phyloP scores from a whole-genome alignment of 2,888 invertebrate species.

The Petrolisthes manimaculis region DNA sequence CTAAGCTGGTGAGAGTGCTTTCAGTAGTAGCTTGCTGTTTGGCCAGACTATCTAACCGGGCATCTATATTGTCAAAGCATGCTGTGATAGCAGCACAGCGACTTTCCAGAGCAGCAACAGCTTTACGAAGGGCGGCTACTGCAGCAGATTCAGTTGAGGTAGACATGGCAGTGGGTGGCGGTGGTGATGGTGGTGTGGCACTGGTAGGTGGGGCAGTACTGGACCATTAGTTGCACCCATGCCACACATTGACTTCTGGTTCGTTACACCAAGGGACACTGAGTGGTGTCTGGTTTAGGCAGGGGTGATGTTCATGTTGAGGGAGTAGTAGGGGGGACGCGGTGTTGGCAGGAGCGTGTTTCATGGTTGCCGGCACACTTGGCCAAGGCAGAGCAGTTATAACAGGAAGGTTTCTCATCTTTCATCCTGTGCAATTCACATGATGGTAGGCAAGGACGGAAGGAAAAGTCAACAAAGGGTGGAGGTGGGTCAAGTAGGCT shows the following conservation, averaged over 20 bases:
- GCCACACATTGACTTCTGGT: too few species aligned
- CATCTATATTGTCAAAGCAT: not conserved
- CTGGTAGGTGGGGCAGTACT: too few species aligned
- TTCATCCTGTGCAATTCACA: slow-evolving; percentile 30
- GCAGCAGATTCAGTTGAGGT: too few species aligned
- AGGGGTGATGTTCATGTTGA: too few species aligned
- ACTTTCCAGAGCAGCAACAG: too few species aligned
- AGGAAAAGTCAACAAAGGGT: slow-evolving; percentile 9
- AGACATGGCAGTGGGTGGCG: too few species aligned
- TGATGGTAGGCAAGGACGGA: slow-evolving; percentile 22
- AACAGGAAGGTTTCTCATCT: slow-evolving; percentile 14
- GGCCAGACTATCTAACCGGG: not conserved
- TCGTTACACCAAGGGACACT: too few species aligned
- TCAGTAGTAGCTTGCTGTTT: not conserved
- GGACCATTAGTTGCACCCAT: too few species aligned
- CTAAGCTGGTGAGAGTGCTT: not conserved
- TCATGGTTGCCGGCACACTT: slow-evolving; percentile 15
- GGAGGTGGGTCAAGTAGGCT: slow-evolving; percentile 24
- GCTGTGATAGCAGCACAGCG: not conserved
- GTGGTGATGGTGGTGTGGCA: too few species aligned
- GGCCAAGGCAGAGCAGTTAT: slow-evolving; percentile 21
- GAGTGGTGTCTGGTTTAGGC: too few species aligned
- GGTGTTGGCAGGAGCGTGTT: not conserved
- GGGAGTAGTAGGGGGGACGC: not conserved
- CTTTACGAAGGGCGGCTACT: too few species aligned